Percentiles rank a stretch among this genome's conserved stretches.
Conservation (phyloP, 1,140 invertebrate species). For the Bombus haemorrhoidalis region DNA sequence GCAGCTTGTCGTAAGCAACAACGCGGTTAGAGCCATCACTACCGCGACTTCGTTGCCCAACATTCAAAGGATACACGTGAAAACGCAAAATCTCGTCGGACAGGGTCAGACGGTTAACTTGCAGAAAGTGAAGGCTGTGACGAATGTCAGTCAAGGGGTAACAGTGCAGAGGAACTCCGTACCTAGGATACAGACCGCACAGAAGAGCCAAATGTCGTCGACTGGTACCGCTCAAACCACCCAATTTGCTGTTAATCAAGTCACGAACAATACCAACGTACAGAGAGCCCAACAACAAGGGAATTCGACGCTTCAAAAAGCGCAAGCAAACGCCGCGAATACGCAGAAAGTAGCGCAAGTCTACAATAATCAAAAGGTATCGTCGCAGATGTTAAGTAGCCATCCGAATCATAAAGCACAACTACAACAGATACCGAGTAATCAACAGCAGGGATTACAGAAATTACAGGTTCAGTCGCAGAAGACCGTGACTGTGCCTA, state of each 20-base stretch:
- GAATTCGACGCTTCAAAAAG: constrained; percentile 60
- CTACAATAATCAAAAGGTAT: constrained; percentile 70
- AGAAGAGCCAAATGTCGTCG: constrained; percentile 61
- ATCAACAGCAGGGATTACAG: constrained; percentile 60
- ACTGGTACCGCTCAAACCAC: constrained; percentile 38
- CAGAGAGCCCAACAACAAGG: constrained; percentile 71
- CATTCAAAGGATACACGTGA: constrained; percentile 70
- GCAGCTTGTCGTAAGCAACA: constrained; percentile 55
- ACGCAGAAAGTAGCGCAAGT: constrained; percentile 61
- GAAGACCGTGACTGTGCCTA: constrained; percentile 59
- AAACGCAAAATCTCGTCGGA: constrained; percentile 52
- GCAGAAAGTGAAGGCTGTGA: constrained; percentile 70
- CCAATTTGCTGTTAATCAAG: constrained; percentile 71
- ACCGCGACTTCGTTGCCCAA: constrained; percentile 59
- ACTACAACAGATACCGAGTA: constrained; percentile 48
- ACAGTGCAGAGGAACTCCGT: constrained; percentile 61
- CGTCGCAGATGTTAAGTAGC: constrained; percentile 43
- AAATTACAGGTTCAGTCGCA: constrained; percentile 65
- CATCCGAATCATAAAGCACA: constrained; percentile 72
- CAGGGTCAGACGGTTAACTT: constrained; percentile 63
- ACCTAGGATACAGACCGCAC: constrained; percentile 62
- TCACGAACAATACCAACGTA: constrained; percentile 68
- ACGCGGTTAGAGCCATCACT: constrained; percentile 58
- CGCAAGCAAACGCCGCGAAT: constrained; percentile 38
- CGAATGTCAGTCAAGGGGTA: constrained; percentile 50